Base-by-base conservation (phyloP, 2,113 vertebrate species). In the Mormyrus iriodes region DNA sequence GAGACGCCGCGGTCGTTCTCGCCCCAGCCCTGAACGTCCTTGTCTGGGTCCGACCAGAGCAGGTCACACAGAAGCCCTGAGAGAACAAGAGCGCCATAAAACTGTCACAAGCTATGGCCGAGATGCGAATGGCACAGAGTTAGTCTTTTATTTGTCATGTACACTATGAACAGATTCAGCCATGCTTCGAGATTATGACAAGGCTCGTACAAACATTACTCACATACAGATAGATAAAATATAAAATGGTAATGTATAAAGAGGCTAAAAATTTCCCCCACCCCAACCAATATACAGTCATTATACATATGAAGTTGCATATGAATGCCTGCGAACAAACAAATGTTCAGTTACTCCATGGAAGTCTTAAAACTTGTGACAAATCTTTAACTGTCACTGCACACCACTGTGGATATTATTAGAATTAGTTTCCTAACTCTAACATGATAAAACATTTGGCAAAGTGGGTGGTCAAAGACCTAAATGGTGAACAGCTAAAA, bases 1-100 rank as follows among this genome's bases (percentile, higher is more conserved):
- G 97, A 97, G 88, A 97, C 97, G 3, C 97, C 97, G 90, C 97
- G 96, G 92, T 97, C 97, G 90, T 97, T 97, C 94, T 97, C 97
- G 89, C 97, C 97, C 97, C 97, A 97, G 76, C 97, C 97, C 93
- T 97, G 97, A 6, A 97, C 96, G 90, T 97, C 97, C 89, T 97
- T 97, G 93, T 97, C 97, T 90, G 97, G 97, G 90, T 97, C 97
- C 91, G 97, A 97, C 96, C 97, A 97, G 90, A 97, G 94, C 88
- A 97, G 93, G 93, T 97, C 97, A 94, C 97, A 97, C 21, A 97
- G 95, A 90, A 97, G 95, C 88, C 96, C 97, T 97, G 93, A 0
- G 0, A 21, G 90, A 92, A 90, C 86, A 21, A 85, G 31, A 31
- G 21, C 2, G 51, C n/a, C 49, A 4, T 58, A 86, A 7, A 9